phyloP scores from a whole-genome alignment of 2,797 vertebrate genomes.

The Sebastes matsubarae region DNA sequence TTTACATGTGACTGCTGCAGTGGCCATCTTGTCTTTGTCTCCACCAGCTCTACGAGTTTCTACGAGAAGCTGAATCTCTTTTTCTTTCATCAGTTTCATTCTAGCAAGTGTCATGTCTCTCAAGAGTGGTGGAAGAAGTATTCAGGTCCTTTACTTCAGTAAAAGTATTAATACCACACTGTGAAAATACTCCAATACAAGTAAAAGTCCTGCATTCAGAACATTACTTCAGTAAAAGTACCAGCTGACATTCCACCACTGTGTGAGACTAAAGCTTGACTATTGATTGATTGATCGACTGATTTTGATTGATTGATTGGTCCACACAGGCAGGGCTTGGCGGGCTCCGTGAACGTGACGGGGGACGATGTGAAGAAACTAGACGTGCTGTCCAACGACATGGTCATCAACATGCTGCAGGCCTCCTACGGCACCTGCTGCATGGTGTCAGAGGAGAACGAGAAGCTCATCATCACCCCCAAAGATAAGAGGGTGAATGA shows the following conservation, averaged over 20 bases:
- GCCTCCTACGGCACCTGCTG: conserved; percentile 93
- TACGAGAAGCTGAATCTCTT: neutral
- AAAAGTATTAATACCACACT: too few relatives aligned
- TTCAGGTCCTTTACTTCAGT: too few relatives aligned
- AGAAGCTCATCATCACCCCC: conserved; percentile 87
- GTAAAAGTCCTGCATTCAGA: too few relatives aligned
- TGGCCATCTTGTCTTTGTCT: neutral
- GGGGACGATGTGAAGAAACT: conserved; percentile 97
- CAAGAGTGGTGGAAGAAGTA: neutral
- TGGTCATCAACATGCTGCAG: conserved; percentile 96
- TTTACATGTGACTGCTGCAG: neutral
- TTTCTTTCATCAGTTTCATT: neutral
- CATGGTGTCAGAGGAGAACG: conserved; percentile 94
- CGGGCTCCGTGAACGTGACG: conserved; percentile 92
- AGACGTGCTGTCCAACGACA: conserved; percentile 92
- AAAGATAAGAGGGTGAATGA: conserved; percentile 87
- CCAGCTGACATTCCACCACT: too few relatives aligned
- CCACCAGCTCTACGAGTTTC: neutral
- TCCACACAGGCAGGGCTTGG: conserved; percentile 82
- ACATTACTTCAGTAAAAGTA: too few relatives aligned
- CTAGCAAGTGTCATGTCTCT: neutral
- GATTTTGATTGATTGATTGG: neutral
- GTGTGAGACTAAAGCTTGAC: too few relatives aligned
- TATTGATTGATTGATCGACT: neutral
- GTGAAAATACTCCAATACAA: too few relatives aligned